Conservation (phyloP, 2,888 invertebrate genomes). For the Ophion obscuratus region DNA sequence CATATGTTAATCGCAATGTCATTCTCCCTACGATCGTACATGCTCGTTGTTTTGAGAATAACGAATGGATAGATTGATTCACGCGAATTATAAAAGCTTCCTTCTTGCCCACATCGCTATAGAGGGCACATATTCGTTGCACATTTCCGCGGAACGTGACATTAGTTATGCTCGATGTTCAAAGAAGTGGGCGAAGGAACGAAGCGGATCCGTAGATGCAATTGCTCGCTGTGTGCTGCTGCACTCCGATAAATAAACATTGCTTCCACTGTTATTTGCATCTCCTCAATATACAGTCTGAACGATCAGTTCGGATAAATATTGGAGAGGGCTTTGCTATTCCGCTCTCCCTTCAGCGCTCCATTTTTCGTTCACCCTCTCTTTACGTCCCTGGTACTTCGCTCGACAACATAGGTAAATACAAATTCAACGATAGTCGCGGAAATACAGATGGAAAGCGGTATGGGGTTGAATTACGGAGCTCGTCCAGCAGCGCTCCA, state of each 20-base stretch:
- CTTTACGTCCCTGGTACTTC: slow-evolving; percentile 29
- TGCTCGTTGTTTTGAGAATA: not conserved
- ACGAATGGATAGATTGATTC: not conserved
- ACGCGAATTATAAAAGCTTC: not conserved
- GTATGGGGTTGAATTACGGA: slow-evolving; percentile 13
- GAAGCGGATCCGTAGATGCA: slow-evolving; percentile 43
- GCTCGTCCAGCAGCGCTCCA: not conserved
- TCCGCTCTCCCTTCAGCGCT: slow-evolving; percentile 32
- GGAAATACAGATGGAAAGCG: slow-evolving; percentile 52
- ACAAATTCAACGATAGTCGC: slow-evolving; percentile 59
- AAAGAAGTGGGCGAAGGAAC: slow-evolving; percentile 35
- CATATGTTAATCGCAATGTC: too few species aligned
- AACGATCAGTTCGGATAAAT: slow-evolving; percentile 63
- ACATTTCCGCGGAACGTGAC: not conserved
- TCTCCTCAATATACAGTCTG: slow-evolving; percentile 63
- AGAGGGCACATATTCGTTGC: not conserved
- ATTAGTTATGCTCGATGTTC: slow-evolving; percentile 5
- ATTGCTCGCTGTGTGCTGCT: slow-evolving; percentile 31
- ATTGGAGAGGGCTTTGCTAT: slow-evolving; percentile 52
- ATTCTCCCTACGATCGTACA: too few species aligned
- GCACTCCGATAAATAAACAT: slow-evolving; percentile 67
- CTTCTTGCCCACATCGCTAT: not conserved
- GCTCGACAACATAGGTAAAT: slow-evolving; percentile 60
- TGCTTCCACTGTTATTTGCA: slow-evolving; percentile 64
- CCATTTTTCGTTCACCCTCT: not conserved